These are phyloP conservation scores for Tenthredo scrophulariae DNA, from an alignment of 2,888 invertebrate genomes.

Conservation along the genomic window DNA sequence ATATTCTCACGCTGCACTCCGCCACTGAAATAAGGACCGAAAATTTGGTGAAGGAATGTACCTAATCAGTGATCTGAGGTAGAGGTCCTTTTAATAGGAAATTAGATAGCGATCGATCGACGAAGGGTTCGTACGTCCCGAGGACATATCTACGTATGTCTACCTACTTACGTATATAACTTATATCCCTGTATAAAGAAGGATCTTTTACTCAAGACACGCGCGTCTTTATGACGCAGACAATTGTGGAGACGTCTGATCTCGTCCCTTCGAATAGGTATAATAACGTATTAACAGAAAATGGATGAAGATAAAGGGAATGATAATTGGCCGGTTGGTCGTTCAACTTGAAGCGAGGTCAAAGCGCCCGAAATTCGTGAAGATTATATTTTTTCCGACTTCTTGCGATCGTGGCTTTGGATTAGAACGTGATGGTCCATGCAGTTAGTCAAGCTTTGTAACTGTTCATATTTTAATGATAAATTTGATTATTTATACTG, in stretches of 20 bases:
- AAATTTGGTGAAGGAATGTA: constrained; percentile 29
- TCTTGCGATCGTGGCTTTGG: neutral
- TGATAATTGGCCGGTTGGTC: constrained; percentile 38
- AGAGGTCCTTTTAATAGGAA: constrained; percentile 39
- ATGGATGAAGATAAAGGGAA: constrained; percentile 29
- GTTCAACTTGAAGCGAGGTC: neutral
- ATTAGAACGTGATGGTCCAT: neutral
- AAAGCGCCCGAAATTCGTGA: neutral
- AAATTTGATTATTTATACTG: neutral
- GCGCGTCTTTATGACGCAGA: neutral
- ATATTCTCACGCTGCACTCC: neutral
- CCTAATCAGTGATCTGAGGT: constrained; percentile 34
- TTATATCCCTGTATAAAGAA: neutral
- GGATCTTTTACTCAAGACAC: neutral
- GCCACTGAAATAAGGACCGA: neutral
- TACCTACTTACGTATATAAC: neutral
- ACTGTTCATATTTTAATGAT: neutral
- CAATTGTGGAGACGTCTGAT: constrained; percentile 3
- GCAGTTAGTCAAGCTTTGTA: neutral
- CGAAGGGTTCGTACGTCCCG: constrained; percentile 9
- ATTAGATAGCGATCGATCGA: constrained; percentile 47
- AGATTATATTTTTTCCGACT: neutral
- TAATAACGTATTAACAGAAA: constrained; percentile 29
- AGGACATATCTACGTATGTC: neutral
- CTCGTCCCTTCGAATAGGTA: neutral